Evolutionary conservation across 2,888 invertebrate genomes (phyloP), one percentile per base, ranked within the genome.

Genomic region (Drosophila mettleri): DNA sequence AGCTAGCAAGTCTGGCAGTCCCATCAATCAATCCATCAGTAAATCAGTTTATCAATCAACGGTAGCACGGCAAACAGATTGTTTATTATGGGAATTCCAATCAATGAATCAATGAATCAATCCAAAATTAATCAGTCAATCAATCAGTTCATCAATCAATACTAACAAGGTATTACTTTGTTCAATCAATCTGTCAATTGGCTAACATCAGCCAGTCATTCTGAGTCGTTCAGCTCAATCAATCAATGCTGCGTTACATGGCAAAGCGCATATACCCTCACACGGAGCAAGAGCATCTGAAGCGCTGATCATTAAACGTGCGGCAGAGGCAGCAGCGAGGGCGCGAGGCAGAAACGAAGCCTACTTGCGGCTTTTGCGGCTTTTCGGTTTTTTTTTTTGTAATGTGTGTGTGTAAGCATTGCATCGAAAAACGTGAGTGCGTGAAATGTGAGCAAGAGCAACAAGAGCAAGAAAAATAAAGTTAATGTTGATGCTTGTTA

Each of bases 401-500:
- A 22, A 24, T 57, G 39, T 68, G 22, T 68, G 22, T 58, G 48
- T 24, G 53, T 63, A 72, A 63, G 49, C 67, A 77, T 83, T 83
- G 83, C 83, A 88, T 86, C 72, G 71, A 72, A 77, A 86, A 83
- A 88, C 83, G 83, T 83, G 83, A 86, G 88, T 83, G 87, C 83
- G 82, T 88, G 60, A 77, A 83, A 81, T 78, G 65, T 68, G 52
- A 62, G 58, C 72, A 71, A 55, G 61, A 66, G 62, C 54, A 84
- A 62, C 39, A 22, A 24, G 16, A 29, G 34, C 31, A 31, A 33
- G 9, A 27, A 41, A 46, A 48, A 38, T 52, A 18, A 51, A 58
- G 16, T 41, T 51, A 33, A 55, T 73, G 54, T 39, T 66, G 46
- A 51, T 67, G 59, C 41, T 75, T 65, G 38, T 51, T 46, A 45